Percentiles rank a stretch among this genome's conserved stretches.
Conservation (phyloP, 2,888 invertebrate species). For the Philaethria dido region DNA sequence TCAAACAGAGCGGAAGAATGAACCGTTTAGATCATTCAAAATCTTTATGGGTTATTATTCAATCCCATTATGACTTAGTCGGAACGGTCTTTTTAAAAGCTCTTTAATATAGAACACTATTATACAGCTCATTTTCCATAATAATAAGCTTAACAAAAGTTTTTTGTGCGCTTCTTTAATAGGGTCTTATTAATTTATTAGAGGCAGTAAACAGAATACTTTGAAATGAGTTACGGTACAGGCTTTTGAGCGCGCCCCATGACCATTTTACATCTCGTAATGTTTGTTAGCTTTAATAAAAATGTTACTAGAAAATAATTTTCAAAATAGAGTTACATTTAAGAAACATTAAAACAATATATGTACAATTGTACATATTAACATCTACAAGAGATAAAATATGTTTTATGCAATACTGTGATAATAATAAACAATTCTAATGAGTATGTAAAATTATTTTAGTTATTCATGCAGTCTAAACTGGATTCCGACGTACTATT, state of each 20-base stretch:
- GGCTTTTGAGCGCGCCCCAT: slow-evolving; percentile 33
- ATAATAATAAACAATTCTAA: slow-evolving; percentile 1
- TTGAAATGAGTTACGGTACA: slow-evolving; percentile 49
- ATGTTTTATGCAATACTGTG: neutral
- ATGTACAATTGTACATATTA: neutral
- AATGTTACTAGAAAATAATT: neutral
- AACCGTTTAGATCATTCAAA: slow-evolving; percentile 77
- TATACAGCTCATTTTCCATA: slow-evolving; percentile 74
- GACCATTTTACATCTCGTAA: slow-evolving; percentile 15
- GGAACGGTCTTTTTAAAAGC: slow-evolving; percentile 72
- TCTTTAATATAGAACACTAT: slow-evolving; percentile 74
- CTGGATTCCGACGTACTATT: slow-evolving; percentile 5
- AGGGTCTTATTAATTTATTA: slow-evolving; percentile 71
- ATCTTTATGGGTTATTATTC: slow-evolving; percentile 80
- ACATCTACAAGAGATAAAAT: neutral
- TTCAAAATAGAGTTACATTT: neutral
- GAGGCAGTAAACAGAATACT: slow-evolving; percentile 58
- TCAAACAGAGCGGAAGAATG: slow-evolving; percentile 69
- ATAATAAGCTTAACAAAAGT: slow-evolving; percentile 71
- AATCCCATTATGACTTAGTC: slow-evolving; percentile 77
- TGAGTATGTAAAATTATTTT: slow-evolving; percentile 6
- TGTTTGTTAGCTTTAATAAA: slow-evolving; percentile 24
- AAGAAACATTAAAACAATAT: neutral
- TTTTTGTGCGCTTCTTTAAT: slow-evolving; percentile 67
- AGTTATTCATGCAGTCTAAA: slow-evolving; percentile 2